These are phyloP conservation scores for Trachops cirrhosus DNA, from an alignment of 2,797 vertebrate species.

Conservation along the genomic window DNA sequence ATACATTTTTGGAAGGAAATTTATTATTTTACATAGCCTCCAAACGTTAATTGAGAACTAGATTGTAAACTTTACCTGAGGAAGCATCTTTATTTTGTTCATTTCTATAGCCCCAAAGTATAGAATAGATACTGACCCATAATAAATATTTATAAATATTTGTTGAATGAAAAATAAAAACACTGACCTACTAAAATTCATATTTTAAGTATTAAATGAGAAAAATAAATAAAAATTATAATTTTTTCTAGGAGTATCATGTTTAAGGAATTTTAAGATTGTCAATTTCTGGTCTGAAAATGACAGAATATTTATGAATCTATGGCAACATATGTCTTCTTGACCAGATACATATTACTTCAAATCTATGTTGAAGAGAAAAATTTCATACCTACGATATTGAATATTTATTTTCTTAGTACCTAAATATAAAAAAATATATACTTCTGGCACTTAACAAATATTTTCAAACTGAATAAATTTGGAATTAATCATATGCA, in stretches of 20 bases:
- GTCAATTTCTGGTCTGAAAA: neutral
- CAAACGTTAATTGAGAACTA: neutral
- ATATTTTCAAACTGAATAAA: slow-evolving; percentile 9
- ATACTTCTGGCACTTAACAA: slow-evolving; percentile 27
- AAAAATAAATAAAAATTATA: neutral
- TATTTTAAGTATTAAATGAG: neutral
- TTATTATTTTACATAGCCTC: neutral
- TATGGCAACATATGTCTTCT: neutral
- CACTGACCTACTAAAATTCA: neutral
- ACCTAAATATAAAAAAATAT: neutral
- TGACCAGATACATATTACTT: neutral
- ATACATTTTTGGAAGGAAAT: neutral
- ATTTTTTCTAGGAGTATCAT: neutral
- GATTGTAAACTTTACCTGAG: neutral
- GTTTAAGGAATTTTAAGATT: neutral
- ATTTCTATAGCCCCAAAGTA: neutral
- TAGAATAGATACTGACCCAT: neutral
- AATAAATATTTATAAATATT: neutral
- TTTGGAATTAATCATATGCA: slow-evolving; percentile 32
- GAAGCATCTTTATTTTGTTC: neutral
- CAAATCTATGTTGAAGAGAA: neutral
- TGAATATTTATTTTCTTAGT: neutral
- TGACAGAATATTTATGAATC: neutral
- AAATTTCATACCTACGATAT: neutral
- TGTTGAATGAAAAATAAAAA: neutral